Evolutionary conservation across 92 coral and sea anemone species (phyloP), one percentile per base, ranked within the genome.

Genomic region (Epizoanthus scotinus): DNA sequence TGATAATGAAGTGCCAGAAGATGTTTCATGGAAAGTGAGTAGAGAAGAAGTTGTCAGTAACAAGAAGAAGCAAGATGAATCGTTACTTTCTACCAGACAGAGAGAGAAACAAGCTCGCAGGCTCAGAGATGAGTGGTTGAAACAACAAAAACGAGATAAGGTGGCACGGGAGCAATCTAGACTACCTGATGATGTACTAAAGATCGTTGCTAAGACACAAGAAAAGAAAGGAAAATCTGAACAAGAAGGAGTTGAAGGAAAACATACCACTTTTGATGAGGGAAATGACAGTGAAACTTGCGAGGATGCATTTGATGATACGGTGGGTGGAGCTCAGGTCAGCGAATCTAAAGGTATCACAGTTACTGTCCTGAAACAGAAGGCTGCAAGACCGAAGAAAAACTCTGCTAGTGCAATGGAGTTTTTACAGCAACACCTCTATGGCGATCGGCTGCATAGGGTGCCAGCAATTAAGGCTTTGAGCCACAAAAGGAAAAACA

Each of bases 361-460:
- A 49, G 90, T 92, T 36, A 69, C 91, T n/a, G 97, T 94, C 40
- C 78, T 94, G 64, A 82, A 89, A 19, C 79, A 53, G 34, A 91
- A 87, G 65, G 79, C 67, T 21, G 74, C 71, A 58, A 87, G 84
- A 68, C 78, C 84, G 3, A 93, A 87, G 77, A 88, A 78, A 87
- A 78, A 89, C 52, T 89, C 89, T 38, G 83, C 81, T 36, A 83
- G 90, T 66, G 98, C 98, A 22, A 85, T 72, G 52, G 85, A 84
- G 13, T 95, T 95, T 70, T 88, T 93, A 40, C 87, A 83, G 52
- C 88, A 85, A 38, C 98, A 89, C 67, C 69, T 95, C 38, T 95
- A 88, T 89, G 98, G 98, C 2, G 78, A 85, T 78, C 91, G 98
- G 75, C 70, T 95, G 67, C 86, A 87, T 22, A 88, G 98, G 62